These are phyloP conservation scores for Machaerirhynchus nigripectus DNA, from an alignment of 2,113 vertebrate species.

Conservation along the genomic window DNA sequence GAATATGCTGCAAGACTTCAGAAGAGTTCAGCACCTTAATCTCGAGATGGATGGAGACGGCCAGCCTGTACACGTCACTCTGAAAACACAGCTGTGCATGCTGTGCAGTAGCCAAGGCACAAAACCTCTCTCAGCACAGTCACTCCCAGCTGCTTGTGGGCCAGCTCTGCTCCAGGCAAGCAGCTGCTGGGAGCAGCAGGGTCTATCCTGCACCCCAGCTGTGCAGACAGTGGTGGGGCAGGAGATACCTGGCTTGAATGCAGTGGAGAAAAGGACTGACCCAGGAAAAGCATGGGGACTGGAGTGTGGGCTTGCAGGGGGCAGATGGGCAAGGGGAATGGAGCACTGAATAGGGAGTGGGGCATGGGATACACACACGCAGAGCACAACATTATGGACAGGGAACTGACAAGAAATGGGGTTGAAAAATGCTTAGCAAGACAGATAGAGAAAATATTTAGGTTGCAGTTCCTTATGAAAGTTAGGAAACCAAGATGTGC, in stretches of 20 bases:
- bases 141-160: neutral
- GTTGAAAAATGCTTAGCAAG: neutral
- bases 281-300: no score
- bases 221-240: neutral
- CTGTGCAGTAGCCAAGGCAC: neutral
- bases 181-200: neutral
- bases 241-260: neutral
- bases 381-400: rapidly evolving
- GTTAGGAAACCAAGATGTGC: neutral
- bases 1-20: neutral
- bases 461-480: neutral
- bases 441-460: neutral
- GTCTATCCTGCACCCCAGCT: neutral
- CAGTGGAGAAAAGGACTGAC: neutral
- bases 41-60: neutral
- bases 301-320: rapidly evolving
- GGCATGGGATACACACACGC: rapidly evolving
- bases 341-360: rapidly evolving
- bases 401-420: neutral
- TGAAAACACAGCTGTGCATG: neutral
- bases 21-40: neutral
- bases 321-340: neutral
- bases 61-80: neutral
- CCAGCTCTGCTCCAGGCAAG: neutral
- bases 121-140: neutral